Evolutionary conservation across 2,113 vertebrate species (phyloP), one percentile per base, ranked within the genome.

Genomic region (Amazona vittata): DNA sequence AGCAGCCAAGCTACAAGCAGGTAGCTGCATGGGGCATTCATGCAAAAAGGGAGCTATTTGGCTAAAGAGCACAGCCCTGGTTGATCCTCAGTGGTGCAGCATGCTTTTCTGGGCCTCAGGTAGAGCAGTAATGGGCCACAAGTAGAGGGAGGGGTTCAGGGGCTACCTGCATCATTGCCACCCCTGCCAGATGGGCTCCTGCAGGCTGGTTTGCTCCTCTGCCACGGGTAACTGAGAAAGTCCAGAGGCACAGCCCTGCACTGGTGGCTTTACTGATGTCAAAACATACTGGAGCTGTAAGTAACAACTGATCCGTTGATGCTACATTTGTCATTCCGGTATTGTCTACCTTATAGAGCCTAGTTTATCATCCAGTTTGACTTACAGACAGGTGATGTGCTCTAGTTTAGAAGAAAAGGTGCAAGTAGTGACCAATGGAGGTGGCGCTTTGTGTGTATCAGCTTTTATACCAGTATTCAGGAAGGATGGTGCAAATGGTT

Each of bases 231-330:
- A 25, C 62, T 9, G 12, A 76, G 63, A 47, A 39, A 29, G 22
- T 44, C 15, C 1, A 1, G 1, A 2, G 37, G 44, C 3, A 0
- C 59, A 73, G 81, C 25, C 43, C 57, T 57, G 43, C 1, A 2
- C 11, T 57, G 71, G 41, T 47, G 49, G 24, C 12, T 63, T 52
- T 43, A 71, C 26, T 50, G 74, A 65, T n/a, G 28, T 63, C 43
- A 59, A 35, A 70, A 78, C 35, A 28, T 64, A 43, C 49, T 19
- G 43, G 29, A 71, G 59, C 65, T 73, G 33, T 44, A 57, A 84
- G 33, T 71, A 15, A 59, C 33, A 57, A 65, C 26, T 57, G 33
- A 39, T 12, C 12, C 8, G 3, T 37, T 6, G 31, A 44, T 50
- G 65, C 67, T 65, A 25, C 10, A 10, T 46, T 44, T 60, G 33